Percentiles rank a stretch among this genome's conserved stretches.
These are phyloP conservation scores for Hippolais icterina DNA, from an alignment of 2,113 vertebrate genomes.

Conservation along the genomic window DNA sequence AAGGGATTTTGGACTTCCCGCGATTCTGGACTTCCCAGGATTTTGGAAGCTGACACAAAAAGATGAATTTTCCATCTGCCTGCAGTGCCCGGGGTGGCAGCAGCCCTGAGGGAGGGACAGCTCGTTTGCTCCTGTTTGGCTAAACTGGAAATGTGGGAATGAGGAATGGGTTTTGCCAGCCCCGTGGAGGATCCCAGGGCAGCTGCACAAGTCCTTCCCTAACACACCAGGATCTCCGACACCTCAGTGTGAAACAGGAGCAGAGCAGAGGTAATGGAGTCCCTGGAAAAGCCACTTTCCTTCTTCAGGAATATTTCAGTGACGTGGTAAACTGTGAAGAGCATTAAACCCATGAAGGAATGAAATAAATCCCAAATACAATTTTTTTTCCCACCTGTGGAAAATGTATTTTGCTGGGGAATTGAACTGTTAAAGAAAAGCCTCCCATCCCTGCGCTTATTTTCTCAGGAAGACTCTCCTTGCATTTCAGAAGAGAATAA, in stretches of 20 bases:
- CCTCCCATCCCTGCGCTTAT: background rate
- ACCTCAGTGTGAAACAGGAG: fast-evolving
- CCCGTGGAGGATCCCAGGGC: background rate
- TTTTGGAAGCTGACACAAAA: background rate
- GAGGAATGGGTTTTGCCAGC: background rate
- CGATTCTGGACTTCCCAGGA: background rate
- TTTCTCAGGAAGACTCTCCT: background rate
- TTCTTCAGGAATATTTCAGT: background rate
- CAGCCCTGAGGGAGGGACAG: background rate
- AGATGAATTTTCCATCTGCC: background rate
- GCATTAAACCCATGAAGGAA: background rate
- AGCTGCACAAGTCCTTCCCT: fast-evolving
- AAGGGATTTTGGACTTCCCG: background rate
- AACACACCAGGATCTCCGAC: fast-evolving
- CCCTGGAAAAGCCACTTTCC: background rate
- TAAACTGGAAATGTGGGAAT: background rate
- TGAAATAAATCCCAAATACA: background rate
- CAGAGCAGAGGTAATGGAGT: background rate
- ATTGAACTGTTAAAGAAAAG: background rate
- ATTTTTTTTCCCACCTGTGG: background rate
- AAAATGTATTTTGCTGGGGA: background rate
- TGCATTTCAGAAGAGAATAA: background rate
- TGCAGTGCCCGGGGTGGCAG: background rate
- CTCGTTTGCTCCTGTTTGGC: background rate
- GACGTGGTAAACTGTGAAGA: background rate